Conservation (phyloP, 2,888 invertebrate genomes). For the Andrena flavipes region DNA sequence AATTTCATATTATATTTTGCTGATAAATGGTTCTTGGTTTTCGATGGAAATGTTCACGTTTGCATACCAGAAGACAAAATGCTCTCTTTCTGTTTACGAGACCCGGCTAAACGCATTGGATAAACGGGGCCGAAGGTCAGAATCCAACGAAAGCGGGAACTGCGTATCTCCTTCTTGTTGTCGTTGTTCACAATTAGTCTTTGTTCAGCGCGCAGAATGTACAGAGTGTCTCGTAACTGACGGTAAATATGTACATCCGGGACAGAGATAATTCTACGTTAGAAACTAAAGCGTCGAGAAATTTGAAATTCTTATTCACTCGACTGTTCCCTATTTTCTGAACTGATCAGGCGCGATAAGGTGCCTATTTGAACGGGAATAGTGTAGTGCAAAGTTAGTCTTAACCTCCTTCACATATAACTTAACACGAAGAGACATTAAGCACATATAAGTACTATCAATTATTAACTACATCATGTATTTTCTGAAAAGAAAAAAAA, state of each 20-base stretch:
- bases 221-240: slow-evolving; percentile 4
- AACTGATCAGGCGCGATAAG: too few species aligned
- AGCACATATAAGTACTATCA: too few species aligned
- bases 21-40: neutral
- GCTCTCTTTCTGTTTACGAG: neutral
- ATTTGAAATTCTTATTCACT: too few species aligned
- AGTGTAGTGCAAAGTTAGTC: too few species aligned
- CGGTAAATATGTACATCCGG: neutral
- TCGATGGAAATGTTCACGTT: neutral
- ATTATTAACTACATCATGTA: too few species aligned
- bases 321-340: too few species aligned
- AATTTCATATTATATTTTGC: neutral
- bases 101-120: slow-evolving; percentile 25
- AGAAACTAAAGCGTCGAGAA: too few species aligned
- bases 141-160: slow-evolving; percentile 53
- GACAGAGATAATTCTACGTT: neutral
- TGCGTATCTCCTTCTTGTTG: slow-evolving; percentile 49
- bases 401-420: too few species aligned
- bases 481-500: too few species aligned
- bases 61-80: neutral
- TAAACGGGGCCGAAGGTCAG: slow-evolving; percentile 41
- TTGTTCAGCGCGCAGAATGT: slow-evolving; percentile 39
- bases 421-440: too few species aligned
- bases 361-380: too few species aligned
- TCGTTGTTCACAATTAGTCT: slow-evolving; percentile 52